phyloP scores from a whole-genome alignment of 2,797 vertebrate species.

The Arremon aurantiirostris region DNA sequence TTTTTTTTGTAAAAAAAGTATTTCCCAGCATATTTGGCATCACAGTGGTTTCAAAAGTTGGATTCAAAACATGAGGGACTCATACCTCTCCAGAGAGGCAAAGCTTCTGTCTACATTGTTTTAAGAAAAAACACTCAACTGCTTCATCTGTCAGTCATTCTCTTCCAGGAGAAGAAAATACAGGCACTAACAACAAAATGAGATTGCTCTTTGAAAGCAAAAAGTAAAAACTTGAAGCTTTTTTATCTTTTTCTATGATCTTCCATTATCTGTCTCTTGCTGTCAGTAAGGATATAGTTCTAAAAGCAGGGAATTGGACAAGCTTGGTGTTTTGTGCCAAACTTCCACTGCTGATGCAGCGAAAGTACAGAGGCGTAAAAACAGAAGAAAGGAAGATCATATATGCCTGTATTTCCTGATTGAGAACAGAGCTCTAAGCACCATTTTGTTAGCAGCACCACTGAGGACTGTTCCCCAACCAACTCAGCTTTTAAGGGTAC shows the following conservation, averaged over 20 bases:
- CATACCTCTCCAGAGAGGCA: not conserved
- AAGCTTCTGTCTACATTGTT: not conserved
- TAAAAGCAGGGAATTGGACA: not conserved
- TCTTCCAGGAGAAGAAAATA: not conserved
- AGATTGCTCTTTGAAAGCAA: not conserved
- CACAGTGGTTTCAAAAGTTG: not conserved
- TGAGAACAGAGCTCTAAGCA: not conserved
- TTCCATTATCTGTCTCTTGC: not conserved
- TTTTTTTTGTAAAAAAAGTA: not conserved
- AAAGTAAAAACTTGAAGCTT: not conserved
- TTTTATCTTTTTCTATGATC: not conserved
- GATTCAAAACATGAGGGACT: not conserved
- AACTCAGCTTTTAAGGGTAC: not conserved
- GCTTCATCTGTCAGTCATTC: not conserved
- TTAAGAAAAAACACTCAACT: not conserved
- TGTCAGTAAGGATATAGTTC: not conserved
- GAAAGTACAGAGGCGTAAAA: not conserved
- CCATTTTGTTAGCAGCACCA: not conserved
- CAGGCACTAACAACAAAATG: not conserved
- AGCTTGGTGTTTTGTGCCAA: not conserved
- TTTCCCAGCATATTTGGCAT: not conserved
- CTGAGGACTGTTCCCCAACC: not conserved
- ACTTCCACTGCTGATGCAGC: not conserved
- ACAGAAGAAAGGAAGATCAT: not conserved
- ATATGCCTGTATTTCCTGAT: not conserved